Evolutionary conservation across 2,113 vertebrate genomes (phyloP).

Genomic region (Vicugna pacos): DNA sequence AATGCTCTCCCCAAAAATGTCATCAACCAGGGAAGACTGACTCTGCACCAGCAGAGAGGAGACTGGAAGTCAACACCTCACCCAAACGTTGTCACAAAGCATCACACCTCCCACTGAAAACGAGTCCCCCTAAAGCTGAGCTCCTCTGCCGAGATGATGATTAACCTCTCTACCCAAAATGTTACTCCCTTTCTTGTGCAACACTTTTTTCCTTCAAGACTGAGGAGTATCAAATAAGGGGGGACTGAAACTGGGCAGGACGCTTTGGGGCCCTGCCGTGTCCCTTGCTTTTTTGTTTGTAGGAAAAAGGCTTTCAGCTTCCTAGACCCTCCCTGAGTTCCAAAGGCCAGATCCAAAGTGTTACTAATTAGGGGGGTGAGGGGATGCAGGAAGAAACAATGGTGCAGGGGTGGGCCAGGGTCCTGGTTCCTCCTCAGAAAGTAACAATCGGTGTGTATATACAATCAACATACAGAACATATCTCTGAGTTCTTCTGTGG

Average conservation of each 20-base stretch:
- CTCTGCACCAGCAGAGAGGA: background rate
- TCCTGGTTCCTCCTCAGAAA: background rate
- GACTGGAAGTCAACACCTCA: background rate
- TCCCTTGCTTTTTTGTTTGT: background rate
- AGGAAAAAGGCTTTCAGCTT: background rate
- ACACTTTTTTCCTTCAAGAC: background rate
- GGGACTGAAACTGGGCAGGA: background rate
- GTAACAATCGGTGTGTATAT: background rate
- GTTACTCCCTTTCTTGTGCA: background rate
- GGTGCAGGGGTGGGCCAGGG: background rate
- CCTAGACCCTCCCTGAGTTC: background rate
- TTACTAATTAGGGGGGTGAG: background rate
- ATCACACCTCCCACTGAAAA: background rate
- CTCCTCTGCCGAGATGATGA: background rate
- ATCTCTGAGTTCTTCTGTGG: background rate
- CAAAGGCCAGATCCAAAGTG: background rate
- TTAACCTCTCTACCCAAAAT: background rate
- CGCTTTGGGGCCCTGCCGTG: background rate
- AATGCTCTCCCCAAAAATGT: no score
- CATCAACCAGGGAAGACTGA: background rate
- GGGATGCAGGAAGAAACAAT: background rate
- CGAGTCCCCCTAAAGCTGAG: background rate
- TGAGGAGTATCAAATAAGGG: background rate
- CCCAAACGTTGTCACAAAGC: background rate
- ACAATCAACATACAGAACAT: no score